phyloP scores from a whole-genome alignment of 2,113 vertebrate species.

The Peromyscus maniculatus region DNA sequence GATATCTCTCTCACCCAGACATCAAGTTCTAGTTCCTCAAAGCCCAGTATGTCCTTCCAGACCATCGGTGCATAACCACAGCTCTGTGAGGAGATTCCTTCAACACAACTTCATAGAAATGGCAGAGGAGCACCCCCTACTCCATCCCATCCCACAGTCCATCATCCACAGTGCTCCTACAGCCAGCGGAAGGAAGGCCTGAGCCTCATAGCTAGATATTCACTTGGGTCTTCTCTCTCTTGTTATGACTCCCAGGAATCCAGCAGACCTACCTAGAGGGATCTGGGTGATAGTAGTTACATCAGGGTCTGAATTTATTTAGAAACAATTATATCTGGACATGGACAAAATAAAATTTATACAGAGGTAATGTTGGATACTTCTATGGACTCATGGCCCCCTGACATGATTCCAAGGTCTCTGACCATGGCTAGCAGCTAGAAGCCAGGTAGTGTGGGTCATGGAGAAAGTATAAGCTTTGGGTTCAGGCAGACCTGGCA shows the following conservation, averaged over 20 bases:
- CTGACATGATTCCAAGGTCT: too few relatives aligned
- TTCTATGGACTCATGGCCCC: not conserved
- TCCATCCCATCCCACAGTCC: fast-evolving
- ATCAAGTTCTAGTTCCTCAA: not conserved
- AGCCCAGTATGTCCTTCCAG: not conserved
- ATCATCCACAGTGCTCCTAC: not conserved
- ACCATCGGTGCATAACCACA: not conserved
- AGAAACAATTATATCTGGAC: not conserved
- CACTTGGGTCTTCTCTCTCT: not conserved
- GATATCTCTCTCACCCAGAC: not conserved
- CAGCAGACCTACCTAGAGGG: not conserved
- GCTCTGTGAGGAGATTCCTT: too few relatives aligned
- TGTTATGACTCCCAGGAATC: fast-evolving
- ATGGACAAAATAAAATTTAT: not conserved
- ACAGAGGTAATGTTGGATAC: not conserved
- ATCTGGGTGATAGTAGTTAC: not conserved
- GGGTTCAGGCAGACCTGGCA: not conserved
- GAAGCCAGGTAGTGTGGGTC: not conserved
- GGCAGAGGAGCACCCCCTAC: not conserved
- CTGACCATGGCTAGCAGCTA: not conserved
- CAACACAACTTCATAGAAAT: not conserved
- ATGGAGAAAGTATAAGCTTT: not conserved
- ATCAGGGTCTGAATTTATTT: not conserved
- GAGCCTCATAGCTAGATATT: not conserved
- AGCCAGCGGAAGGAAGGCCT: not conserved